These are phyloP conservation scores for Erebia palarica DNA, from an alignment of 2,888 invertebrate species.

Conservation along the genomic window DNA sequence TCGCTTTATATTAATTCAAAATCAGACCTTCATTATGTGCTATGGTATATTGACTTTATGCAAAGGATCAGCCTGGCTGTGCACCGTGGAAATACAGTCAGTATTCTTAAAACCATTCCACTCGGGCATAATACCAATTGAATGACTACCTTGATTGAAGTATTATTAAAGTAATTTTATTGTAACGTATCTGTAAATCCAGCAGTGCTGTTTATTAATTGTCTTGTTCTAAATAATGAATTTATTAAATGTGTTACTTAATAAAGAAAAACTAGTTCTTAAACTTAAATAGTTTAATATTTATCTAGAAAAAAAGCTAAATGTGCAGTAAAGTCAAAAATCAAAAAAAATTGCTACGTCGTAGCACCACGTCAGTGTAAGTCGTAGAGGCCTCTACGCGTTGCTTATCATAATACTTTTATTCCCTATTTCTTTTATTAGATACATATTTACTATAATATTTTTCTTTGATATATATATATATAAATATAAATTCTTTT, in stretches of 20 bases:
- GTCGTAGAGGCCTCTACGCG: slow-evolving; percentile 22
- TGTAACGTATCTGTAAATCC: no score
- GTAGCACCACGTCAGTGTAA: slow-evolving; percentile 42
- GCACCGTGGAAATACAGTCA: no score
- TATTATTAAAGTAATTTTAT: no score
- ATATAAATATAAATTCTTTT: no score
- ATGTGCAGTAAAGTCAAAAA: neutral
- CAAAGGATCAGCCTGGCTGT: no score
- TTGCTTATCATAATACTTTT: neutral
- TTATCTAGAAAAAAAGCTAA: neutral
- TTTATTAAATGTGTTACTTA: no score
- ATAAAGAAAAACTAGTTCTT: no score
- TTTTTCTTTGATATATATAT: no score
- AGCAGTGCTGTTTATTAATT: neutral
- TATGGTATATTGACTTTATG: neutral
- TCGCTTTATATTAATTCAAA: neutral
- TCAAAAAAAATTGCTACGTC: slow-evolving; percentile 42
- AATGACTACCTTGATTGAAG: no score
- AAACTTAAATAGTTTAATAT: neutral
- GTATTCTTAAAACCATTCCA: no score
- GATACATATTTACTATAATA: neutral
- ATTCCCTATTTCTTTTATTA: neutral
- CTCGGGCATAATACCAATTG: no score
- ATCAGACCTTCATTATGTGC: neutral
- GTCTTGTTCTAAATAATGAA: neutral